Conservation (phyloP, 2,888 invertebrate species). For the Conomelus anceps region DNA sequence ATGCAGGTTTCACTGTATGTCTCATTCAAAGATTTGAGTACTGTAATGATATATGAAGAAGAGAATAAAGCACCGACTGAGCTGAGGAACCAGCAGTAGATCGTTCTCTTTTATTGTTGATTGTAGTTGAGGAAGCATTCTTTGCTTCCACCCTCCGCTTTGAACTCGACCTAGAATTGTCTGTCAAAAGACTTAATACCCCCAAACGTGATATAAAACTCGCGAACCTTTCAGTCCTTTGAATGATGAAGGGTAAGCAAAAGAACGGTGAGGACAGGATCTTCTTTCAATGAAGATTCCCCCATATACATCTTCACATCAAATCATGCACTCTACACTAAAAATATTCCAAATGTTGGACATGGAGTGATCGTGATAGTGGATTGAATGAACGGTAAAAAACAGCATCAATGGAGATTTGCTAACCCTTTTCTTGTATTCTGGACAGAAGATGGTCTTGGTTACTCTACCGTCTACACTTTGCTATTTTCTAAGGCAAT, state of each 20-base stretch:
- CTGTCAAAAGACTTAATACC: background rate
- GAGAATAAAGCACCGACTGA: background rate
- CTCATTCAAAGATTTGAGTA: background rate
- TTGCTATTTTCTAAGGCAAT: no score
- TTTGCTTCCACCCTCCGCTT: no score
- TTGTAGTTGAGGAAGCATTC: background rate
- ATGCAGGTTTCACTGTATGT: background rate
- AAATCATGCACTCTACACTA: background rate
- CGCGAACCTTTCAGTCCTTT: background rate
- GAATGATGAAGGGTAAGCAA: background rate
- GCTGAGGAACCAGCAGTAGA: background rate
- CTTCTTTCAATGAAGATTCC: background rate
- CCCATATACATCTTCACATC: background rate
- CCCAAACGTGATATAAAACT: background rate
- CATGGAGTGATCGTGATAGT: background rate
- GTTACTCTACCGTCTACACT: no score
- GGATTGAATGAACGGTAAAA: background rate
- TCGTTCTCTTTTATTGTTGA: background rate
- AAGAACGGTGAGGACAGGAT: background rate
- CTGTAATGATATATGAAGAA: background rate
- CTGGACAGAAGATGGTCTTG: background rate
- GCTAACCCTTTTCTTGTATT: background rate
- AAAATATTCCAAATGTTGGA: background rate
- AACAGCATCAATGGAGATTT: background rate
- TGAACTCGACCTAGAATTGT: background rate